Percentiles rank a stretch among this genome's conserved stretches.
These are phyloP conservation scores for Simalia tracyae DNA, from an alignment of 2,797 vertebrate species.

Conservation along the genomic window DNA sequence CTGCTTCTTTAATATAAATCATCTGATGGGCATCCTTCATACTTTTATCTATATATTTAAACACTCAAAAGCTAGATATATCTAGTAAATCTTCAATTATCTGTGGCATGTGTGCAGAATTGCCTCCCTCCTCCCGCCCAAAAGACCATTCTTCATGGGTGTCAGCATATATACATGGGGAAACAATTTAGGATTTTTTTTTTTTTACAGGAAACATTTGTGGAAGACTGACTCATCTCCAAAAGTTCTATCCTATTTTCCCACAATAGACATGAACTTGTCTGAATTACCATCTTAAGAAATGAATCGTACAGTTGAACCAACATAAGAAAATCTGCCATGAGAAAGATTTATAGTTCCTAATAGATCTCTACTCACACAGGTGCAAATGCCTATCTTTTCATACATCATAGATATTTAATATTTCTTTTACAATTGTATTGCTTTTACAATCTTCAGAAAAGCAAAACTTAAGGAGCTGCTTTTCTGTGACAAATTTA, in stretches of 20 bases:
- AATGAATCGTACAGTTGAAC: constrained; percentile 53
- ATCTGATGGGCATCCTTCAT: constrained; percentile 68
- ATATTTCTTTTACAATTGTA: constrained; percentile 25
- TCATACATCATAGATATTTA: constrained; percentile 58
- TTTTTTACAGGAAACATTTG: constrained; percentile 64
- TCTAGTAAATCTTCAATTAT: constrained; percentile 58
- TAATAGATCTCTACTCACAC: constrained; percentile 47
- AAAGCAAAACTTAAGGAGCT: constrained; percentile 26
- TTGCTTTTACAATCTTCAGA: constrained; percentile 20
- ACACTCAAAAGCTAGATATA: constrained; percentile 36
- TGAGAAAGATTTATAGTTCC: constrained; percentile 42
- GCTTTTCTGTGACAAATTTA: not conserved
- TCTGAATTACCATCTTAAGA: constrained; percentile 60
- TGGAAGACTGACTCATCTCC: constrained; percentile 53
- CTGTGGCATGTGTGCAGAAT: constrained; percentile 49
- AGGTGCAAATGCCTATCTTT: constrained; percentile 59
- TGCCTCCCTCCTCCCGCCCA: constrained; percentile 55
- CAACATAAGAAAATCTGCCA: constrained; percentile 53
- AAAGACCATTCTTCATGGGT: constrained; percentile 49
- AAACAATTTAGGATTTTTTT: constrained; percentile 61
- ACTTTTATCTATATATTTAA: constrained; percentile 50
- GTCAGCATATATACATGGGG: constrained; percentile 51
- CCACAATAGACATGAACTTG: constrained; percentile 58
- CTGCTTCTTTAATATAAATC: constrained; percentile 65
- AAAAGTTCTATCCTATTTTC: constrained; percentile 59